Evolutionary conservation across 2,113 vertebrate species (phyloP), one percentile per base, ranked within the genome.

Genomic region (Scalopus aquaticus): DNA sequence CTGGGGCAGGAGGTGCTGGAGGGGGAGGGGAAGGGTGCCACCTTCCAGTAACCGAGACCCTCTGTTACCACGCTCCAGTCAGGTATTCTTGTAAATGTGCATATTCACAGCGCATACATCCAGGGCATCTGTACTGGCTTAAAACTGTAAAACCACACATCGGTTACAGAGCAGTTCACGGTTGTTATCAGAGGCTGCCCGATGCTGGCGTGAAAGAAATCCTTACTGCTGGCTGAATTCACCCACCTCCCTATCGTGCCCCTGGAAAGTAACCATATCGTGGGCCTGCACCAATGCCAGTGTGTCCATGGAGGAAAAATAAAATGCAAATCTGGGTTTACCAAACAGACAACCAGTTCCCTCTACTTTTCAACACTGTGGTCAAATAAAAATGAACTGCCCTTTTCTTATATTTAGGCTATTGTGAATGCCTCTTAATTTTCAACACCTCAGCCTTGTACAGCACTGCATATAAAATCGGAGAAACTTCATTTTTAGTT

Each of bases 311-410:
- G 20, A 81, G 17, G 39, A 58, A 76, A 69, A 78, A 69, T n/a
- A 58, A 72, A 74, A 62, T 56, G 64, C 76, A 77, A 32, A 19
- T 32, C 56, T 65, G 26, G 20, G 60, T n/a, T 91, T 73, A 58
- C 9, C 12, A 4, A 85, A 11, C 32, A 81, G 37, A 49, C 26
- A 42, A 80, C 17, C 22, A 37, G 28, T 81, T 94, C 37, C 42
- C 56, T 78, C 11, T n/a, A 69, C 69, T 84, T 88, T 60, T 46
- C 17, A 42, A 69, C 42, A 73, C 4, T 56, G 72, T 44, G 35
- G 39, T 92, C 70, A 51, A 56, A 67, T 65, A 54, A 93, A 83
- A 95, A 78, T 15, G 26, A 44, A 37, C 58, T 39, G n/a, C 39
- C 49, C 78, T n/a, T 77, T 32, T 37, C 30, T 85, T n/a, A 1